Evolutionary conservation across 2,797 vertebrate genomes (phyloP), one percentile per base, ranked within the genome.

Genomic region (Chelon labrosus): DNA sequence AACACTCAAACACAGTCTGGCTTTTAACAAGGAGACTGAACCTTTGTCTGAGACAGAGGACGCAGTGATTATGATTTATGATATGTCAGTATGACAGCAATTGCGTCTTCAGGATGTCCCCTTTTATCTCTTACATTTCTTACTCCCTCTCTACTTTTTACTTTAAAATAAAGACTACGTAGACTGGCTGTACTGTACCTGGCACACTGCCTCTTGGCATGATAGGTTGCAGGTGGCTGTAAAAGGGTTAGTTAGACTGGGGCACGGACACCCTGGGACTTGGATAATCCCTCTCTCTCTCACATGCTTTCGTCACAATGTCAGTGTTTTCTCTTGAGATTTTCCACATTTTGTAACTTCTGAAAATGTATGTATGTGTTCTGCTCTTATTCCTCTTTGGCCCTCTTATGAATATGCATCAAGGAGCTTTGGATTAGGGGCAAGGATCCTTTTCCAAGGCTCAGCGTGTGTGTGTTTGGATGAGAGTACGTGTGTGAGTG

Each of bases 371-470:
- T 83, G 56, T 44, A 39, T 27, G 11, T n/a, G 17, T 66, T 65
- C 52, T 10, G 53, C 17, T 63, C 7, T 38, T 65, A 13, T 25
- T 60, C 77, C 46, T 72, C 44, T 59, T 64, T 44, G 44, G 35
- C 52, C 57, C 38, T 73, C 73, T 82, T 78, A 80, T 82, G 72
- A 89, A 87, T 87, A 86, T 88, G 78, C 88, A 82, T 66, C 72
- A 75, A 85, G 81, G 70, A 84, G 67, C 75, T 52, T 73, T 87
- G 90, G 89, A 93, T 92, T 90, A 90, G 86, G 68, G 76, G 68
- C 80, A 83, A 79, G 73, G 83, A 87, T 89, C 85, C 65, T 77
- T 85, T 86, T 75, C 73, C 85, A 66, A 80, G 73, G 82, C 89
- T 81, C 62, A 52, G 75, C 8, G 82, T 85, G 69, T 59, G 64